Conservation (phyloP, 2,797 vertebrate genomes). For the Myoxocephalus aenaeus region DNA sequence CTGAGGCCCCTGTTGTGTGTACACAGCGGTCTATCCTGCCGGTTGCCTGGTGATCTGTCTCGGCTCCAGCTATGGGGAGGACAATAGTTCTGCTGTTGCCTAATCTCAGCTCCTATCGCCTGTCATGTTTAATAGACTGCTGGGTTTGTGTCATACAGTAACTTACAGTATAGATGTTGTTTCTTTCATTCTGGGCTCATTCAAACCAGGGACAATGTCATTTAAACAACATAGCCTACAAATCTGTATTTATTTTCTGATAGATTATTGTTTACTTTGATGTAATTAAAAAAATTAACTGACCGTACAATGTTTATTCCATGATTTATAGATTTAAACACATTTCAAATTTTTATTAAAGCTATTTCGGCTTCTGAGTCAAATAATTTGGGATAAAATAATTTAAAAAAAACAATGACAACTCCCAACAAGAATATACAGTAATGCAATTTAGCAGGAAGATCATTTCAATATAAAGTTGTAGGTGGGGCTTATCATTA, state of each 20-base stretch:
- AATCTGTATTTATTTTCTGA: neutral
- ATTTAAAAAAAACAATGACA: neutral
- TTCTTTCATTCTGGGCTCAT: neutral
- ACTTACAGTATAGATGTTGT: neutral
- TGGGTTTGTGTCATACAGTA: neutral
- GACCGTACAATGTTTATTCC: neutral
- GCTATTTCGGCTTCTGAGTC: neutral
- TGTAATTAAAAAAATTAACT: neutral
- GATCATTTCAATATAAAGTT: neutral
- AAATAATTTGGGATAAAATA: neutral
- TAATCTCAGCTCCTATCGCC: conserved; percentile 32
- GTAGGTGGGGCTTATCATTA: neutral
- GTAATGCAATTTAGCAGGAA: neutral
- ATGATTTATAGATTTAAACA: neutral
- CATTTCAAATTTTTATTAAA: neutral
- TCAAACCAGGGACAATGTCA: neutral
- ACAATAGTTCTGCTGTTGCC: conserved; percentile 36
- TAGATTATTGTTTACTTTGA: neutral
- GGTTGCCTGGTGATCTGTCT: conserved; percentile 54
- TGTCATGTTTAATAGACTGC: conserved; percentile 27
- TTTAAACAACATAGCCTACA: neutral
- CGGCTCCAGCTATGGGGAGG: conserved; percentile 22
- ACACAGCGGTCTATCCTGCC: conserved; percentile 30
- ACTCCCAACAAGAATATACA: neutral
- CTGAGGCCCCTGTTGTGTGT: conserved; percentile 52